These are phyloP conservation scores for Apostichopus japonicus DNA, from an alignment of 35 echinoderm and acorn worm species.

Conservation along the genomic window DNA sequence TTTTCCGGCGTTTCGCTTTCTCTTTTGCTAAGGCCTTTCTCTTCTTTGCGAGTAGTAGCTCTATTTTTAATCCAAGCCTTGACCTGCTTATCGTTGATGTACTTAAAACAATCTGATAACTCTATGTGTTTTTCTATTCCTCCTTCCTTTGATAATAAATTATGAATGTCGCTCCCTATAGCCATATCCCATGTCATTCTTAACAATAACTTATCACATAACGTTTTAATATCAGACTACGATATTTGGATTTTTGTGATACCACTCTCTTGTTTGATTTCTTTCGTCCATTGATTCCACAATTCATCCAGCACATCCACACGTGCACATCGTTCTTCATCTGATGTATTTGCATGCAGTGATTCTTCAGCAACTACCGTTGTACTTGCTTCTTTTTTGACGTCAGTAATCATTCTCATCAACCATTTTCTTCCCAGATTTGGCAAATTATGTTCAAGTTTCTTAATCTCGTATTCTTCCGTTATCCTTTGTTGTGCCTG, in stretches of 20 bases:
- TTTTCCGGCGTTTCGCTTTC: not conserved
- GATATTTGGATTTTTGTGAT: no score
- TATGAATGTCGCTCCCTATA: conserved; percentile 9
- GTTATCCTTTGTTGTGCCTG: not conserved
- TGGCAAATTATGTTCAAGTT: not conserved
- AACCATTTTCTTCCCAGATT: not conserved
- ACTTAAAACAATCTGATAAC: not conserved
- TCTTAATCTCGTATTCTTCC: conserved; percentile 20
- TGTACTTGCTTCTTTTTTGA: not conserved
- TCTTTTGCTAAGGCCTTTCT: not conserved
- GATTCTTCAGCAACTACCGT: no score
- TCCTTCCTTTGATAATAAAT: conserved; percentile 2
- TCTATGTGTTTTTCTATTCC: conserved; percentile 23
- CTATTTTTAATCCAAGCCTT: not conserved
- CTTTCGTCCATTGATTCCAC: no score
- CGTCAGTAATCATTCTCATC: not conserved
- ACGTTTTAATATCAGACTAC: not conserved
- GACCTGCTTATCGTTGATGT: conserved; percentile 4
- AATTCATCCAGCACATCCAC: no score
- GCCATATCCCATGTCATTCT: conserved; percentile 6
- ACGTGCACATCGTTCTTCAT: no score
- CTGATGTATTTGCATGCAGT: no score
- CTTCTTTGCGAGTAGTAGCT: no score
- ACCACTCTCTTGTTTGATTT: no score
- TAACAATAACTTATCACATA: conserved; percentile 2